phyloP scores from a whole-genome alignment of 1,140 invertebrate species.

The Eurytemora carolleeae region DNA sequence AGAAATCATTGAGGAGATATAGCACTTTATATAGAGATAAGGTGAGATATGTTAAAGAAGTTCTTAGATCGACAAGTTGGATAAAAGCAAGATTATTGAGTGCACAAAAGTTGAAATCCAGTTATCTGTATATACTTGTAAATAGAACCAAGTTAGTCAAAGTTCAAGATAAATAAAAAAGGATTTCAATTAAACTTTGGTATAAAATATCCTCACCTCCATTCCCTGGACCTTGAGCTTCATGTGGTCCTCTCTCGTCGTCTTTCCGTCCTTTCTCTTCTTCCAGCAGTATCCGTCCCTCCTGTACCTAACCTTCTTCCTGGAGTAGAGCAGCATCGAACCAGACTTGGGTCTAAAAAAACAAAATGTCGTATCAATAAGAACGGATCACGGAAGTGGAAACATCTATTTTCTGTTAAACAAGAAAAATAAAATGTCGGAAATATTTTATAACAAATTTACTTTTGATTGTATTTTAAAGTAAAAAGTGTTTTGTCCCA shows the following conservation, averaged over 20 bases:
- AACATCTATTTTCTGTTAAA: background rate
- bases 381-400: background rate
- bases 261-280: slow-evolving; percentile 91
- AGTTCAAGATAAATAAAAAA: too few species aligned
- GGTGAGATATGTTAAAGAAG: too few species aligned
- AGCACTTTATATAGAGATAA: too few species aligned
- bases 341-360: slow-evolving; percentile 74
- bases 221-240: slow-evolving; percentile 92
- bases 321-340: slow-evolving; percentile 84
- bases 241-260: slow-evolving; percentile 96
- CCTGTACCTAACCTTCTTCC: slow-evolving; percentile 86
- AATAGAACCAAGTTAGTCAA: too few species aligned
- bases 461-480: background rate
- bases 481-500: background rate
- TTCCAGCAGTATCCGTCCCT: slow-evolving; percentile 97
- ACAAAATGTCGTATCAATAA: slow-evolving; percentile 16
- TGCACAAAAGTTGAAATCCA: too few species aligned
- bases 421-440: background rate
- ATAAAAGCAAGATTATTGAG: too few species aligned
- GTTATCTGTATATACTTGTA: too few species aligned
- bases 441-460: background rate
- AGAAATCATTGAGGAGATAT: too few species aligned
- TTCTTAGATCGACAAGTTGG: too few species aligned
- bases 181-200: too few species aligned
- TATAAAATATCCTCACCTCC: too few species aligned